Conservation (phyloP, 2,797 vertebrate species). For the Carapus acus region DNA sequence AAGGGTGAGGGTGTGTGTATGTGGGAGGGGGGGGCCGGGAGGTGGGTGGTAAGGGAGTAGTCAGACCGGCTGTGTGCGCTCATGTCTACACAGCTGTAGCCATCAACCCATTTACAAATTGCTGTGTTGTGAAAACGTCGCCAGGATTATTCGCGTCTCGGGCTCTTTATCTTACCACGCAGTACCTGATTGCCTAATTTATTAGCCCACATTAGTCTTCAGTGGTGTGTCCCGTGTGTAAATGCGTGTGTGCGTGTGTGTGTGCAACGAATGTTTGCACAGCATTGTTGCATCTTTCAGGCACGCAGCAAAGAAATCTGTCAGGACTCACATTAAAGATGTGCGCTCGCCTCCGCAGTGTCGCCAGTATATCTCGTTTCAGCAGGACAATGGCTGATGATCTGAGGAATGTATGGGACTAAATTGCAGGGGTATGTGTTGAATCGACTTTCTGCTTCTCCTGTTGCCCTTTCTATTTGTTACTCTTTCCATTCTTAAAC, state of each 20-base stretch:
- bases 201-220: constrained; percentile 47
- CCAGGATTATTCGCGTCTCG: constrained; percentile 20
- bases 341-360: constrained; percentile 40
- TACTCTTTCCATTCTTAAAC: constrained; percentile 43
- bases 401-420: constrained; percentile 57
- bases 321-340: constrained; percentile 34
- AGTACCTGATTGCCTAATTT: constrained; percentile 56
- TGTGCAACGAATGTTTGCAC: constrained; percentile 28
- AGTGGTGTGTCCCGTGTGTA: too few species aligned
- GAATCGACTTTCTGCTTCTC: constrained; percentile 36
- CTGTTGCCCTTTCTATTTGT: constrained; percentile 40
- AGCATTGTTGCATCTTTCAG: constrained; percentile 31
- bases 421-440: constrained; percentile 40
- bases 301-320: constrained; percentile 38
- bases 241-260: too few species aligned
- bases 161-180: constrained; percentile 34
- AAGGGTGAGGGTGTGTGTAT: too few species aligned
- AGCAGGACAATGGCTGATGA: constrained; percentile 41
- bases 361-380: constrained; percentile 33
- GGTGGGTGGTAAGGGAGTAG: constrained; percentile 13
- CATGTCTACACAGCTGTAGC: constrained; percentile 54
- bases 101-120: constrained; percentile 23
- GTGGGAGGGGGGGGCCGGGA: too few species aligned
- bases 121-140: constrained; percentile 29
- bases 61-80: constrained; percentile 29